Base-by-base conservation (phyloP, 1,140 invertebrate genomes). In the Coenobita brevimanus region DNA sequence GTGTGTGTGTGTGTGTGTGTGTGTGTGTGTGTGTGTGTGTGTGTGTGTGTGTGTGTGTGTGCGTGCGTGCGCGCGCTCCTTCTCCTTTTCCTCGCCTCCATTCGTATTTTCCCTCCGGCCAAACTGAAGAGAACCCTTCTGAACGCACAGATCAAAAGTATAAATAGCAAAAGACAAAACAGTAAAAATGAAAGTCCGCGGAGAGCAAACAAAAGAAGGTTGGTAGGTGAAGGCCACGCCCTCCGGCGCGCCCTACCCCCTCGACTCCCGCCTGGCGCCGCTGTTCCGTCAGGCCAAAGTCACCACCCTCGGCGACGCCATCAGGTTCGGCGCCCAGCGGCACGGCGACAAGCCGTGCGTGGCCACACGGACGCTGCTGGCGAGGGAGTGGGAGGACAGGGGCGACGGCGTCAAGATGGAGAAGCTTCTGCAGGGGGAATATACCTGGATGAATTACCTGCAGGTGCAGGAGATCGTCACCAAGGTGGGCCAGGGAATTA, bases 371-470 rank as follows among this genome's bases (percentile, higher is more conserved):
- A 92, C 94, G 90, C 90, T 95, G 4, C 88, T 94, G 0, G 92
- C 91, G 33, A 93, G 94, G 80, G n/a, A n/a, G n/a, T n/a, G n/a
- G n/a, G n/a, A n/a, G n/a, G n/a, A n/a, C n/a, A n/a, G n/a, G n/a
- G n/a, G n/a, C n/a, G n/a, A n/a, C n/a, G n/a, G n/a, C n/a, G n/a
- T n/a, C n/a, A n/a, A n/a, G n/a, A n/a, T n/a, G n/a, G 94, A 94
- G 91, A 95, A 95, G 92, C 93, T 94, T 89, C 84, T 73, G 83
- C 91, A 94, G n/a, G 93, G 93, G 24, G 91, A 93, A 2, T 95
- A 95, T 91, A 90, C 92, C 3, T 95, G 94, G 94, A 75, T 92
- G 36, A 93, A 92, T 8, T 95, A 92, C 91, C 91, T 92, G 36
- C 92, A 94, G 89, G 92, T 94, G 46, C 92, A 92, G 73, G 87